Evolutionary conservation across 2,113 vertebrate genomes (phyloP).

Genomic region (Eonycteris spelaea): DNA sequence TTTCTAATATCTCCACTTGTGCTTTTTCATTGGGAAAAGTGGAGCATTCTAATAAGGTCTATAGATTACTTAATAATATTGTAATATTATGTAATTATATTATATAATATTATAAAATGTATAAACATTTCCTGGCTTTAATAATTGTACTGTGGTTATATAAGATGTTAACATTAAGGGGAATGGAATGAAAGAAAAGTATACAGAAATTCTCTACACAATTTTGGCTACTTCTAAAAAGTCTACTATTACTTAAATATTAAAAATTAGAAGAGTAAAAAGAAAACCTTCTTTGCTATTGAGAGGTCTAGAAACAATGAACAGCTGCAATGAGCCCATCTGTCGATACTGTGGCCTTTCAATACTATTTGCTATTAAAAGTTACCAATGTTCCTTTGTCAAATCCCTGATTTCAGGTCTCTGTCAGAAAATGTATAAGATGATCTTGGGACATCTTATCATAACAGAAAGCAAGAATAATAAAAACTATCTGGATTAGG

Average conservation of each 20-base stretch:
- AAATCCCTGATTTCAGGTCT: not conserved
- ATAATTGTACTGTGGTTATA: not conserved
- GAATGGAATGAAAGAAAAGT: not conserved
- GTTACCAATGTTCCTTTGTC: not conserved
- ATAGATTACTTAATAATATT: not conserved
- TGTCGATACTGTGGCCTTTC: not conserved
- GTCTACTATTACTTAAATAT: not conserved
- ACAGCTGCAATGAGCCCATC: not conserved
- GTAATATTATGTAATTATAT: not conserved
- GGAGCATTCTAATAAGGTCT: not conserved
- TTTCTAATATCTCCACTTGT: not conserved
- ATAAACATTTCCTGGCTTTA: not conserved
- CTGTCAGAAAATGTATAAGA: not conserved
- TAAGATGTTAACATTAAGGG: not conserved
- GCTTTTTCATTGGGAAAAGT: not conserved
- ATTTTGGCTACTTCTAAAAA: not conserved
- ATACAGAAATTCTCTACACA: not conserved
- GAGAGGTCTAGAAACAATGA: not conserved
- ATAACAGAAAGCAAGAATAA: not conserved
- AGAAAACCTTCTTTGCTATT: not conserved
- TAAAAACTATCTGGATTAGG: not conserved
- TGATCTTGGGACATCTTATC: not conserved
- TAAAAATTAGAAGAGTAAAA: not conserved
- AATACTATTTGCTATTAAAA: not conserved
- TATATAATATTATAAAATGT: no score